These are phyloP conservation scores for Pachycephus smyrnensis DNA, from an alignment of 2,888 invertebrate species.

Conservation along the genomic window DNA sequence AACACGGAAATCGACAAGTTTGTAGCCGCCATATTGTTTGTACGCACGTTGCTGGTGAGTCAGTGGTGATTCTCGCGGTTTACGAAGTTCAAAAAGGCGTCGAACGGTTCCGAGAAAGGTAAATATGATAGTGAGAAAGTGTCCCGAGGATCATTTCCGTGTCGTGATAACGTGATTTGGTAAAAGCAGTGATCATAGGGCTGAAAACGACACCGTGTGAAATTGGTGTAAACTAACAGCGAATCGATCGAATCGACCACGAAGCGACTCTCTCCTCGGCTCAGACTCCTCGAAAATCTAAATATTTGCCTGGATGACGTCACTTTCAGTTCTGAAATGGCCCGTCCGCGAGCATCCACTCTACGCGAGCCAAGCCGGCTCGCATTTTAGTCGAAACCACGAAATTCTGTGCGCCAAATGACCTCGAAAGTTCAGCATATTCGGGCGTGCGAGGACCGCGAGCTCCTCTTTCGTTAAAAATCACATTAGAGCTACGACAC, in stretches of 20 bases:
- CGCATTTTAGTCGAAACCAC: slow-evolving; percentile 1
- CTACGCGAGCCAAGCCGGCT: slow-evolving; percentile 16
- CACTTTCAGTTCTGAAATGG: slow-evolving; percentile 23
- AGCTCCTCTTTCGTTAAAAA: slow-evolving; percentile 8
- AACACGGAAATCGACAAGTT: slow-evolving; percentile 53
- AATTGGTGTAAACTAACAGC: slow-evolving; percentile 17
- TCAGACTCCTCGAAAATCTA: slow-evolving; percentile 22
- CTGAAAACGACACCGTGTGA: slow-evolving; percentile 7
- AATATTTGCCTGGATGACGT: slow-evolving; percentile 24
- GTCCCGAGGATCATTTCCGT: neutral
- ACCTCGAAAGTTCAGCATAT: slow-evolving; percentile 28
- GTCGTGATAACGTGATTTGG: slow-evolving; percentile 17
- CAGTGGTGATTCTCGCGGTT: slow-evolving; percentile 28
- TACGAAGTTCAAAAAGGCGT: slow-evolving; percentile 19
- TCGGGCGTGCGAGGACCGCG: slow-evolving; percentile 11
- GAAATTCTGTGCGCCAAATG: slow-evolving; percentile 13
- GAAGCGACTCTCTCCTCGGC: slow-evolving; percentile 20
- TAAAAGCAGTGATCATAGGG: neutral
- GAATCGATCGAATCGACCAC: slow-evolving; percentile 34
- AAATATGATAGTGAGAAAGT: slow-evolving; percentile 24
- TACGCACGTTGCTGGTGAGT: slow-evolving; percentile 48
- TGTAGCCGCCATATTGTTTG: slow-evolving; percentile 57
- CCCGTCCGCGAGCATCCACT: slow-evolving; percentile 15
- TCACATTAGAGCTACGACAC: slow-evolving; percentile 22
- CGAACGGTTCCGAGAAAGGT: slow-evolving; percentile 30